Evolutionary conservation across 2,888 invertebrate genomes (phyloP).

Genomic region (Meliscaeva auricollis): DNA sequence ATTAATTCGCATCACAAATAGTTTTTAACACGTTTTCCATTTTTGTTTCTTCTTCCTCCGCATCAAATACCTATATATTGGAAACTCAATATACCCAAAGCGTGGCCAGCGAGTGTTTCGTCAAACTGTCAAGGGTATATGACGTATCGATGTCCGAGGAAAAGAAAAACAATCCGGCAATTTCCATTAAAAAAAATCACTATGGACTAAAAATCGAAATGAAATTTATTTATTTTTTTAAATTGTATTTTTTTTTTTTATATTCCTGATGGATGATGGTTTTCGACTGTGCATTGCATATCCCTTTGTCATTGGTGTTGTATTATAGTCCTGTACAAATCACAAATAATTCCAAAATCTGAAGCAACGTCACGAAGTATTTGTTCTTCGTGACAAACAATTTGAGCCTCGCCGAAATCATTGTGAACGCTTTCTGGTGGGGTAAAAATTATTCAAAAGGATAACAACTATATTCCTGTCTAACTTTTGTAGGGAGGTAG

Average conservation of each 20-base stretch:
- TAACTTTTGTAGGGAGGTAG: background rate
- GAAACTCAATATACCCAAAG: background rate
- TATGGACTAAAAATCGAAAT: constrained; percentile 60
- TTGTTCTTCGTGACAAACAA: constrained; percentile 85
- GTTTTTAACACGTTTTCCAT: constrained; percentile 71
- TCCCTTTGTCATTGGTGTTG: constrained; percentile 21
- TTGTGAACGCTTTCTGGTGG: constrained; percentile 18
- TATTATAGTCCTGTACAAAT: constrained; percentile 79
- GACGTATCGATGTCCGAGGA: constrained; percentile 45
- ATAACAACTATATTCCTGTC: constrained; percentile 54
- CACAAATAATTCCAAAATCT: constrained; percentile 84
- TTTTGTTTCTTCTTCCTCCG: constrained; percentile 48
- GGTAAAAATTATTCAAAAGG: constrained; percentile 59
- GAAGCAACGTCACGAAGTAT: constrained; percentile 84
- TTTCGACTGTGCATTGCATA: constrained; percentile 43
- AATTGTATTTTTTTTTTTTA: constrained; percentile 25
- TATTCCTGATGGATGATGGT: background rate
- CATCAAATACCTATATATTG: background rate
- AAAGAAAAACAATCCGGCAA: constrained; percentile 53
- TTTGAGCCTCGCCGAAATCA: constrained; percentile 79
- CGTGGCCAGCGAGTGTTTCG: background rate
- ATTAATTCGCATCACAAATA: constrained; percentile 69
- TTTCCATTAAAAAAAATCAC: constrained; percentile 70
- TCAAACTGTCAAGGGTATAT: constrained; percentile 42
- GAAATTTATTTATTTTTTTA: constrained; percentile 35